phyloP scores from a whole-genome alignment of 2,113 vertebrate species.

The Pelusios castaneus region DNA sequence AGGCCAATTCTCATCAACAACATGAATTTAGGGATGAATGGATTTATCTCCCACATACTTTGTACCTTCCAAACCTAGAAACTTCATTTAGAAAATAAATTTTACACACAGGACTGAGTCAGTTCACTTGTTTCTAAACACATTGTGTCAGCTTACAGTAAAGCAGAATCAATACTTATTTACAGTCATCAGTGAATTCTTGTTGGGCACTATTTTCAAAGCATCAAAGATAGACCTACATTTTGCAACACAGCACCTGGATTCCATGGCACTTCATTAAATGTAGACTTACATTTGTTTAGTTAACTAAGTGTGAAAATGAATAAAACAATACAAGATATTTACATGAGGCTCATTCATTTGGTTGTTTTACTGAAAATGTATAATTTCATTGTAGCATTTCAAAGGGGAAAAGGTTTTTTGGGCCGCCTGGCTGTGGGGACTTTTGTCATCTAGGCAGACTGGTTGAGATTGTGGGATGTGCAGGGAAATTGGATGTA shows the following conservation, averaged over 20 bases:
- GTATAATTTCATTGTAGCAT: not conserved
- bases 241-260: not conserved
- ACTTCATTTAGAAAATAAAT: slow-evolving; percentile 21
- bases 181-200: not conserved
- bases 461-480: not conserved
- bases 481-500: not conserved
- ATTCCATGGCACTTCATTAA: not conserved
- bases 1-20: not conserved
- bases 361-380: not conserved
- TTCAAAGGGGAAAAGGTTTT: not conserved
- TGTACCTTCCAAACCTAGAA: not conserved
- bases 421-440: not conserved
- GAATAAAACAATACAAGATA: not conserved
- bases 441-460: not conserved
- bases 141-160: not conserved
- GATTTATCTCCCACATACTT: not conserved
- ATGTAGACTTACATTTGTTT: not conserved
- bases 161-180: not conserved
- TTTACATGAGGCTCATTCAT: not conserved
- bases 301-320: not conserved
- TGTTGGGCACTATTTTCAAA: not conserved
- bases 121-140: not conserved
- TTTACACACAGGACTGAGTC: not conserved
- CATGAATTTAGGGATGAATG: not conserved
- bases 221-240: not conserved